Percentiles rank a stretch among this genome's conserved stretches.
Evolutionary conservation across 2,113 vertebrate genomes (phyloP).

Genomic region (Rousettus leschenaultii): DNA sequence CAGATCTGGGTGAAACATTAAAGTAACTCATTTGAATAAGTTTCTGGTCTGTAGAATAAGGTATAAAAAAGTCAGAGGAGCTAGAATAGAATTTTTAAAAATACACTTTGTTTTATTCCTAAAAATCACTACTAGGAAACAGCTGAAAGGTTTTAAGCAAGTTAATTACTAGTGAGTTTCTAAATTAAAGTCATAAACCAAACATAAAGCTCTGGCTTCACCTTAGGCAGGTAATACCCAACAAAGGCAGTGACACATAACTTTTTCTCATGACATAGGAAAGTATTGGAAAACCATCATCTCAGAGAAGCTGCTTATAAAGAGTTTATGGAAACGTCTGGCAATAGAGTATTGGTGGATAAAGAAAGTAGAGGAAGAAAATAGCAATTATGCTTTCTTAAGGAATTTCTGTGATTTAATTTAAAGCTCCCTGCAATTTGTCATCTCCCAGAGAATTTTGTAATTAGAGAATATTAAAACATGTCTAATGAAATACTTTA

Average conservation of each 20-base stretch:
- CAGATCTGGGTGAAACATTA: background rate
- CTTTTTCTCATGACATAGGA: background rate
- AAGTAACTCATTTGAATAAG: background rate
- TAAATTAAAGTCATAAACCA: background rate
- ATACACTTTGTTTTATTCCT: background rate
- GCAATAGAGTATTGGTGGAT: background rate
- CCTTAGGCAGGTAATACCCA: background rate
- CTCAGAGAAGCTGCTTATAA: too few species aligned
- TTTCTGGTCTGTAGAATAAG: background rate
- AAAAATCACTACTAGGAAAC: background rate
- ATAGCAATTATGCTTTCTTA: background rate
- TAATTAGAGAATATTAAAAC: background rate
- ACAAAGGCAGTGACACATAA: background rate
- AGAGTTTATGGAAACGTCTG: background rate
- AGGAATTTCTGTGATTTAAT: background rate
- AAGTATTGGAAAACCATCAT: background rate
- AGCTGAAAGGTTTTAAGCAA: background rate
- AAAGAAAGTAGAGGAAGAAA: background rate
- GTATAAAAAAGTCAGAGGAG: background rate
- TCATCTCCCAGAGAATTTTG: background rate
- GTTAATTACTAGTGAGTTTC: background rate
- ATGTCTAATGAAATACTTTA: background rate
- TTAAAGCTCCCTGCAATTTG: background rate
- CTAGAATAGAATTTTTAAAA: background rate
- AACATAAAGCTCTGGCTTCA: background rate